phyloP scores from a whole-genome alignment of 2,113 vertebrate species.

The Oncorhynchus clarkii region DNA sequence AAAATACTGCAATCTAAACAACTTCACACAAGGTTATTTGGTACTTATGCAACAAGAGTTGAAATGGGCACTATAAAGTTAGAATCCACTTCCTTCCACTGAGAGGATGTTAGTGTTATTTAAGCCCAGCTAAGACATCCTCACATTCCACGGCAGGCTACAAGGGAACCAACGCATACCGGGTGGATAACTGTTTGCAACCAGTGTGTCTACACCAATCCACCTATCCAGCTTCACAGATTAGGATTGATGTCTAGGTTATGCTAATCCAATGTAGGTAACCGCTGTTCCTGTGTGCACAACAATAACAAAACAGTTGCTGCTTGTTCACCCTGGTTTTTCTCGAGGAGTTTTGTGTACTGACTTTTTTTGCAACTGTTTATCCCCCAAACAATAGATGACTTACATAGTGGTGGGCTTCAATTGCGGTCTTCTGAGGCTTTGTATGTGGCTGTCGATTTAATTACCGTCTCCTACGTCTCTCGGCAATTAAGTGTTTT shows the following conservation, averaged over 20 bases:
- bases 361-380: not conserved
- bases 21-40: not conserved
- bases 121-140: not conserved
- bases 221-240: not conserved
- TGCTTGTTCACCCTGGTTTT: not conserved
- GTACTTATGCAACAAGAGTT: not conserved
- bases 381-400: conserved; percentile 10
- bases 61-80: not conserved
- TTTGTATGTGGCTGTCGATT: conserved; percentile 11
- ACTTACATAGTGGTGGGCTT: not conserved
- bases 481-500: conserved; percentile 6
- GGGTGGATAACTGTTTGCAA: not conserved
- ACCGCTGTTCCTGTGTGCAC: not conserved
- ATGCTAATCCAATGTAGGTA: not conserved
- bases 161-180: not conserved
- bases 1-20: not conserved
- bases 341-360: not conserved
- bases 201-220: not conserved
- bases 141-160: not conserved
- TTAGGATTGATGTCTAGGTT: not conserved
- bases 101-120: not conserved
- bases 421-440: not conserved
- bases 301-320: not conserved
- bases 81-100: not conserved
- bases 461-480: conserved; percentile 3